These are phyloP conservation scores for Phyllotis vaccarum DNA, from an alignment of 2,797 vertebrate species.

Conservation along the genomic window DNA sequence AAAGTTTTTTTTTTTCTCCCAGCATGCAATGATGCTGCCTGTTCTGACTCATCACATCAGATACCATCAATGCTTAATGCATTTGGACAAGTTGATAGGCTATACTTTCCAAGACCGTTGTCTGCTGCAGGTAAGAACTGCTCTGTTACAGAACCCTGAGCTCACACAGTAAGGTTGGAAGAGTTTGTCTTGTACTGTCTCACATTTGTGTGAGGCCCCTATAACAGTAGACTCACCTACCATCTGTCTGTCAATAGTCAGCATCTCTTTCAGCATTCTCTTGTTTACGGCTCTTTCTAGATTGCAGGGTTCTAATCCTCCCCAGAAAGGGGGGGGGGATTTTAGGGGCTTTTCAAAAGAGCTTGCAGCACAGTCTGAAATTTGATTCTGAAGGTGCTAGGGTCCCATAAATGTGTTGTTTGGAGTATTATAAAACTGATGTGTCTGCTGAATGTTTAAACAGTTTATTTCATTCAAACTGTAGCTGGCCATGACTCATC, in stretches of 20 bases:
- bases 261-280: neutral
- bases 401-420: conserved; percentile 10
- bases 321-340: neutral
- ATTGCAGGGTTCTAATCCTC: conserved; percentile 6
- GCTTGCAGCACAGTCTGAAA: neutral
- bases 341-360: conserved; percentile 43
- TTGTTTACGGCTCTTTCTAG: conserved; percentile 21
- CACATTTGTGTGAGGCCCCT: conserved; percentile 28
- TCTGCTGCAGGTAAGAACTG: conserved; percentile 94
- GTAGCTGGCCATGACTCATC: conserved; percentile 99
- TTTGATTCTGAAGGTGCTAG: conserved; percentile 21
- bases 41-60: conserved; percentile 98
- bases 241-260: neutral
- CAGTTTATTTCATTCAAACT: conserved; percentile 60
- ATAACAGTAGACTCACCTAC: conserved; percentile 4
- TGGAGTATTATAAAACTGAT: neutral
- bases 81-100: conserved; percentile 97
- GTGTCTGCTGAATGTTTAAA: conserved; percentile 22
- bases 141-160: conserved; percentile 86
- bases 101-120: conserved; percentile 97
- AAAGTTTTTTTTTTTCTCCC: conserved; percentile 61
- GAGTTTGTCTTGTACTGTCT: conserved; percentile 76
- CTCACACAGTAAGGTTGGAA: conserved; percentile 16
- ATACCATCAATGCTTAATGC: conserved; percentile 99
- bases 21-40: conserved; percentile 99